Conservation (phyloP, 2,797 vertebrate species). For the Sciaenops ocellatus region DNA sequence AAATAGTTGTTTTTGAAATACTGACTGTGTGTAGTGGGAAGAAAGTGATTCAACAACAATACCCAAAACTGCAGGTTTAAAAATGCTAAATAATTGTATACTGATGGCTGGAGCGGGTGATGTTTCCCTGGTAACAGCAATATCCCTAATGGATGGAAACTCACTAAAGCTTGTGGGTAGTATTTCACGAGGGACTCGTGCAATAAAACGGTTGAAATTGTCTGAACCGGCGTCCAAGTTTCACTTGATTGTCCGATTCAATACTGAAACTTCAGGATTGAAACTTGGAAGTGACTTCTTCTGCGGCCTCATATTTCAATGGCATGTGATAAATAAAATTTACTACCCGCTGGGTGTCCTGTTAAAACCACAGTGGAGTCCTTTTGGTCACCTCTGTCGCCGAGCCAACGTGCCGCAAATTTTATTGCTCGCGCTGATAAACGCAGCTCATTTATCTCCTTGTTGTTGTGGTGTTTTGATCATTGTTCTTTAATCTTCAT, state of each 20-base stretch:
- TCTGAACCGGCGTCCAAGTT: not conserved
- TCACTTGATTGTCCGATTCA: not conserved
- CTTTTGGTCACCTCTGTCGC: not conserved
- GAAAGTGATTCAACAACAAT: not conserved
- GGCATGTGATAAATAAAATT: conserved; percentile 1
- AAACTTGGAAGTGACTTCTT: not conserved
- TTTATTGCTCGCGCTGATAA: conserved; percentile 20
- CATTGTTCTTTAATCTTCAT: conserved; percentile 22
- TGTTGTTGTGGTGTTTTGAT: not conserved
- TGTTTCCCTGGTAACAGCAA: conserved; percentile 46
- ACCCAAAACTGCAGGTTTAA: not conserved
- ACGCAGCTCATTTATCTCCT: not conserved
- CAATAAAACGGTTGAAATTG: not conserved
- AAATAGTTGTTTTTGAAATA: not conserved
- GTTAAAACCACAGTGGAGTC: conserved; percentile 16
- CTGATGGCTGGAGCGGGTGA: conserved; percentile 11
- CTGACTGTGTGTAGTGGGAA: not conserved
- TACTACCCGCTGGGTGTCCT: not conserved
- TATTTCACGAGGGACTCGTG: conserved; percentile 17
- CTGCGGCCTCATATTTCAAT: not conserved
- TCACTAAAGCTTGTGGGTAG: conserved; percentile 17
- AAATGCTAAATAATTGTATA: conserved; percentile 5
- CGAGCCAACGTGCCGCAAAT: conserved; percentile 11
- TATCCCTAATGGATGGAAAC: conserved; percentile 25
- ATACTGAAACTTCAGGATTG: not conserved